Percentiles rank a stretch among this genome's conserved stretches.
Conservation (phyloP, 2,888 invertebrate genomes). For the Iselma pallidipennis region DNA sequence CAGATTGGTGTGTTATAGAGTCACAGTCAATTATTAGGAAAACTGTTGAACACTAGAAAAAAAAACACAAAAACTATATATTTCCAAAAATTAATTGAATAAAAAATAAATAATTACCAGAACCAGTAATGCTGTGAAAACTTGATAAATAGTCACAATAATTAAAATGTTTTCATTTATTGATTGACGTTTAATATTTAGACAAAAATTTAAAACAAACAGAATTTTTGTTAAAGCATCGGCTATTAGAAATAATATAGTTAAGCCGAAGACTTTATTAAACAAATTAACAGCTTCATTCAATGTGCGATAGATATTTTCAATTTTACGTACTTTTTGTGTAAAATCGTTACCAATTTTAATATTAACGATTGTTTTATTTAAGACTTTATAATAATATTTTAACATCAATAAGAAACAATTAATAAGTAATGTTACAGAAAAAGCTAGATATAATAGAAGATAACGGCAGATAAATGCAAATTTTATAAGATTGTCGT, state of each 20-base stretch:
- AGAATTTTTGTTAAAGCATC: background rate
- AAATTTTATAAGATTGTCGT: background rate
- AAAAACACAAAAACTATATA: background rate
- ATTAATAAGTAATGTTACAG: background rate
- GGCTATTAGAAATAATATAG: background rate
- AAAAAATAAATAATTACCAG: background rate
- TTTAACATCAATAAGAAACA: background rate
- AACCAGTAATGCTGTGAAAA: background rate
- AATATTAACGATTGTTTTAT: background rate
- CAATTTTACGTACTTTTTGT: background rate
- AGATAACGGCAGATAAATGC: background rate
- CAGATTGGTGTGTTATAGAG: background rate
- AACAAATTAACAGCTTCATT: background rate
- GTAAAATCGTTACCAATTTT: background rate
- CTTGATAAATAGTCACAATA: background rate
- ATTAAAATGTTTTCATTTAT: background rate
- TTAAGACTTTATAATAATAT: background rate
- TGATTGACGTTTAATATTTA: background rate
- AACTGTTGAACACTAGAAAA: background rate
- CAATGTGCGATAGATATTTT: background rate
- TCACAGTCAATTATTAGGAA: background rate
- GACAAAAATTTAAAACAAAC: background rate
- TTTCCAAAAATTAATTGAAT: background rate
- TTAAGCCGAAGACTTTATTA: background rate
- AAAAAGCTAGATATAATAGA: background rate